These are phyloP conservation scores for Stenchaetothrips biformis DNA, from an alignment of 2,888 invertebrate genomes.

Conservation along the genomic window DNA sequence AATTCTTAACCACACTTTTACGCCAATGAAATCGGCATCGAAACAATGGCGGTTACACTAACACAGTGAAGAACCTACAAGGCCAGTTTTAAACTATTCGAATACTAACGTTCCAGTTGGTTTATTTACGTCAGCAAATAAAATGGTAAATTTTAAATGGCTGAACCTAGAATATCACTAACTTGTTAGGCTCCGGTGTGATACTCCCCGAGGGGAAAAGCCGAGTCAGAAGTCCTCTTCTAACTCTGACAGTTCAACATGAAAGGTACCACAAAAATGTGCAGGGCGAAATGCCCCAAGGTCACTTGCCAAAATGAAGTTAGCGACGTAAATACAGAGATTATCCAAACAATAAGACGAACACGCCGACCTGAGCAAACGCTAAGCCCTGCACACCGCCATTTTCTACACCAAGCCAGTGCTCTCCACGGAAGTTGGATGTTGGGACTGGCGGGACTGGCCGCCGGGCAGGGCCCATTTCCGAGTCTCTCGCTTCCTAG, in stretches of 20 bases:
- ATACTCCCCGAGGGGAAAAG: background rate
- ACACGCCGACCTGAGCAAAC: constrained; percentile 1
- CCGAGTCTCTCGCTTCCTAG: too few species aligned
- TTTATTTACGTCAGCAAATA: background rate
- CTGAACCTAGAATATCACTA: background rate
- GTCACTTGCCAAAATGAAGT: background rate
- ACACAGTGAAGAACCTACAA: background rate
- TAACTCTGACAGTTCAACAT: constrained; percentile 9
- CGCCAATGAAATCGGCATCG: background rate
- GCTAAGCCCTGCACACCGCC: background rate
- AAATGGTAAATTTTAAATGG: background rate
- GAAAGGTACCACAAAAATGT: background rate
- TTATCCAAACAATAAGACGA: background rate
- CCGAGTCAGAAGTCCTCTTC: background rate
- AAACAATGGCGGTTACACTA: background rate
- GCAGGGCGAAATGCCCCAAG: background rate
- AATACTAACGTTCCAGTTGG: background rate
- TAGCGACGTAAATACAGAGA: background rate
- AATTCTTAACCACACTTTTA: background rate
- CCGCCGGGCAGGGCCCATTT: too few species aligned
- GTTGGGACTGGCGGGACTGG: background rate
- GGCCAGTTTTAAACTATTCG: background rate
- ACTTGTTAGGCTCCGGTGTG: constrained; percentile 8
- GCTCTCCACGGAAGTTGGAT: background rate
- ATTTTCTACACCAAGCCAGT: background rate